Percentiles rank a stretch among this genome's conserved stretches.
phyloP scores from a whole-genome alignment of 2,113 vertebrate genomes.

The Thunnus maccoyii region DNA sequence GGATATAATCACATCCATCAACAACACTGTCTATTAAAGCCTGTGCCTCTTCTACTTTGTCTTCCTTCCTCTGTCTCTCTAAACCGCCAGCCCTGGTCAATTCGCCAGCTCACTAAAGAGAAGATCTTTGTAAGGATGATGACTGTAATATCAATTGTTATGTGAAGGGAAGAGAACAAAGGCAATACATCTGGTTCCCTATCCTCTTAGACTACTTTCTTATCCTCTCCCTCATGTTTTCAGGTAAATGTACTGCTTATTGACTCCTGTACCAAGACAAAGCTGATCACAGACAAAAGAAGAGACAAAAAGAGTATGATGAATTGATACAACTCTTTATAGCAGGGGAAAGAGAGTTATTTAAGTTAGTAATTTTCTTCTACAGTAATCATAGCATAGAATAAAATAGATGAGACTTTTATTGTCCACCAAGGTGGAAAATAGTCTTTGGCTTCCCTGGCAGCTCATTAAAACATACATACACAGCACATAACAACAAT shows the following conservation, averaged over 20 bases:
- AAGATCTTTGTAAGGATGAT: constrained; percentile 60
- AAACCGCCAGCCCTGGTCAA: constrained; percentile 63
- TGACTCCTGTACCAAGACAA: not conserved
- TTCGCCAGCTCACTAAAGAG: constrained; percentile 65
- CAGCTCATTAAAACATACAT: not conserved
- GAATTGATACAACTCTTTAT: not conserved
- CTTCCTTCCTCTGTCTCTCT: constrained; percentile 50
- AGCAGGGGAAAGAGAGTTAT: not conserved
- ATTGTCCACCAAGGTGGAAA: no score
- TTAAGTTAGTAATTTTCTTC: not conserved
- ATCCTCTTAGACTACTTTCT: constrained; percentile 2
- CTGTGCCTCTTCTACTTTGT: constrained; percentile 54
- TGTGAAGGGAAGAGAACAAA: constrained; percentile 48
- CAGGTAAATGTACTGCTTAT: constrained; percentile 17
- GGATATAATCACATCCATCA: constrained; percentile 79
- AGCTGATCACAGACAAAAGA: not conserved
- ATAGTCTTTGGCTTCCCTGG: not conserved
- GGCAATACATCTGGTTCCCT: constrained; percentile 9
- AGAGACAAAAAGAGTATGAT: not conserved
- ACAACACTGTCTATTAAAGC: constrained; percentile 70
- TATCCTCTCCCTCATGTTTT: constrained; percentile 27
- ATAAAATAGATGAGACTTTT: not conserved
- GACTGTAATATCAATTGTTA: constrained; percentile 48
- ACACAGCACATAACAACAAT: no score
- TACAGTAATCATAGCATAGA: not conserved